Percentiles rank a stretch among this genome's conserved stretches.
These are phyloP conservation scores for Micronycteris hirsuta DNA, from an alignment of 2,113 vertebrate species.

Conservation along the genomic window DNA sequence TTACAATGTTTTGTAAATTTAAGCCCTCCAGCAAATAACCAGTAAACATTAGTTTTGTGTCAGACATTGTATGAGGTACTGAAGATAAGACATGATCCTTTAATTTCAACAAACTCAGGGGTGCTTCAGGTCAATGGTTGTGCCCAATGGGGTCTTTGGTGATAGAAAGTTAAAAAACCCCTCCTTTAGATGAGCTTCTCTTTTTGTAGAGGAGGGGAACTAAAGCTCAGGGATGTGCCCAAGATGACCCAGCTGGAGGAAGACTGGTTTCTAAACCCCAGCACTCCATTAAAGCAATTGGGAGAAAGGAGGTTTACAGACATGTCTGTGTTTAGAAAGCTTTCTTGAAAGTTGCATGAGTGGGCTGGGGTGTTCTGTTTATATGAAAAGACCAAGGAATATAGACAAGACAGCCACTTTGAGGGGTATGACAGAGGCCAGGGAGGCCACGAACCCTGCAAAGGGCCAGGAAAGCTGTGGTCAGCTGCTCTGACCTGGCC, in stretches of 20 bases:
- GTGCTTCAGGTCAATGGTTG: neutral
- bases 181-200: neutral
- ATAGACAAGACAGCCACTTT: neutral
- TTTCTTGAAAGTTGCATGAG: constrained; percentile 29
- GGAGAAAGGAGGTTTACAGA: neutral
- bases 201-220: neutral
- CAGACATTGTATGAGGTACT: neutral
- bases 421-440: constrained; percentile 38
- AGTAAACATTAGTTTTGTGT: neutral
- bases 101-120: neutral
- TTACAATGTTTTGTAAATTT: neutral
- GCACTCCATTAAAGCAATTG: neutral
- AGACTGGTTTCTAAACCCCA: neutral
- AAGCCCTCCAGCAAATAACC: neutral
- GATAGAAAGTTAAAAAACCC: neutral
- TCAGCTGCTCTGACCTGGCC: constrained; percentile 35
- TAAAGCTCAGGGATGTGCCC: neutral
- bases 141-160: neutral
- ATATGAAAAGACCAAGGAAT: constrained; percentile 51
- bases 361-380: constrained; percentile 47
- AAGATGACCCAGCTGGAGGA: neutral
- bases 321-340: constrained; percentile 28
- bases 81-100: neutral
- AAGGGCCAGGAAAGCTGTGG: constrained; percentile 46
- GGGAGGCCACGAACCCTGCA: neutral